These are phyloP conservation scores for Alouatta palliata DNA, from an alignment of 2,113 vertebrate genomes.

Conservation along the genomic window DNA sequence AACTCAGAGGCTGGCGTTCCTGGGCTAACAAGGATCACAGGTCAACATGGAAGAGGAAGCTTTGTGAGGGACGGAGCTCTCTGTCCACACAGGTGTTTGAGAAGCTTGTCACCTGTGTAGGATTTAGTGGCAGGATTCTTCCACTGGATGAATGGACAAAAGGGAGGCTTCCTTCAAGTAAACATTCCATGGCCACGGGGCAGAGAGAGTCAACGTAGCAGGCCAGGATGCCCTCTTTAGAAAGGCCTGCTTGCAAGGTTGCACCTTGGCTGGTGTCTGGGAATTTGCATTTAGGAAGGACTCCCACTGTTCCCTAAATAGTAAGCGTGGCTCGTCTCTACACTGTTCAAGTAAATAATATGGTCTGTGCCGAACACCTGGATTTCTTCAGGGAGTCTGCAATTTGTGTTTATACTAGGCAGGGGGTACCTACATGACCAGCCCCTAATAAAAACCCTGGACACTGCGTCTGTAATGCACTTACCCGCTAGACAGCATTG, in stretches of 20 bases:
- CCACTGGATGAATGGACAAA: background rate
- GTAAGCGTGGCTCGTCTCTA: background rate
- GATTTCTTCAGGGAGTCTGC: background rate
- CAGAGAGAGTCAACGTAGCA: no score
- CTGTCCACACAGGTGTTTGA: background rate
- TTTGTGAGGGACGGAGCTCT: background rate
- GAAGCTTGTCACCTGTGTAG: background rate
- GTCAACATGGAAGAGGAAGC: fast-evolving
- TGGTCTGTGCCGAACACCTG: no score
- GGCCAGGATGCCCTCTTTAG: background rate
- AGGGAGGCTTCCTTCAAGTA: background rate
- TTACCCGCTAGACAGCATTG: background rate
- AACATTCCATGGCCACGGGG: fast-evolving
- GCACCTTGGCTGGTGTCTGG: background rate
- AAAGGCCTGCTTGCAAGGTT: background rate
- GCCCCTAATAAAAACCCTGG: background rate
- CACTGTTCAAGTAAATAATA: no score
- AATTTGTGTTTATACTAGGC: background rate
- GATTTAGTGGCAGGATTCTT: background rate
- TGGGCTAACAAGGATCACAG: background rate
- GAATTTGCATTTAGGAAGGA: background rate
- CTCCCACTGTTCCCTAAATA: background rate
- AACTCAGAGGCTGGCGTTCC: background rate
- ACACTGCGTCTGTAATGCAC: background rate
- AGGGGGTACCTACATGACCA: background rate